Conservation (phyloP, 1,140 invertebrate genomes). For the Pomacea maculata region DNA sequence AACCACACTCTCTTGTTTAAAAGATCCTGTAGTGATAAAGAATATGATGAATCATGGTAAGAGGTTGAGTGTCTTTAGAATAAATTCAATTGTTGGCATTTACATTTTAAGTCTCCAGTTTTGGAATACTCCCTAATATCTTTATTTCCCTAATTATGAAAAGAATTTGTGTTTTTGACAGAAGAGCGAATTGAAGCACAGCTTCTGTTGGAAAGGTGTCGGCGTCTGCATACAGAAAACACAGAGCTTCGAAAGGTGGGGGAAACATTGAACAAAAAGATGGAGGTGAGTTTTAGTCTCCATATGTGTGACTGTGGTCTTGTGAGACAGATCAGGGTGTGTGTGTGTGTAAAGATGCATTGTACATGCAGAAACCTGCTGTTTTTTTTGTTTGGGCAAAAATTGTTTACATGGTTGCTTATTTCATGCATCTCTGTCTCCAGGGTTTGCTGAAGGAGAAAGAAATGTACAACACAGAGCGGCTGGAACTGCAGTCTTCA, state of each 20-base stretch:
- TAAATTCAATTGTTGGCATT: neutral
- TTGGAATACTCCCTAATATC: no score
- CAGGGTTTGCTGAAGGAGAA: slow-evolving; percentile 49
- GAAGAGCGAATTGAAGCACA: slow-evolving; percentile 55
- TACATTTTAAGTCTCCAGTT: no score
- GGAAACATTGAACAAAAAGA: slow-evolving; percentile 46
- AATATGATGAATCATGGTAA: no score
- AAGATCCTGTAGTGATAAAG: no score
- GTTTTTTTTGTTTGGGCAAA: neutral
- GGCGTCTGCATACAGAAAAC: slow-evolving; percentile 47
- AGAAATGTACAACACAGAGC: slow-evolving; percentile 40
- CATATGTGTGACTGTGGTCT: no score
- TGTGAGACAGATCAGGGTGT: no score
- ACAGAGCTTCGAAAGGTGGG: slow-evolving; percentile 50
- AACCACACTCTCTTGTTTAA: no score
- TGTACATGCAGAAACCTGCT: neutral
- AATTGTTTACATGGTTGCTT: neutral
- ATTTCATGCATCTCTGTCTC: slow-evolving; percentile 25
- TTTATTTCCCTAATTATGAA: neutral
- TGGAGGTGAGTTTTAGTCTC: slow-evolving; percentile 45
- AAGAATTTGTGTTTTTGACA: slow-evolving; percentile 27
- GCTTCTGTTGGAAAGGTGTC: slow-evolving; percentile 50
- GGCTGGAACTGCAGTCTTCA: slow-evolving; percentile 34
- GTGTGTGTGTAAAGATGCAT: no score
- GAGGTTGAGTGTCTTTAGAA: neutral